phyloP scores from a whole-genome alignment of 2,888 invertebrate species.

The Tipula helvola region DNA sequence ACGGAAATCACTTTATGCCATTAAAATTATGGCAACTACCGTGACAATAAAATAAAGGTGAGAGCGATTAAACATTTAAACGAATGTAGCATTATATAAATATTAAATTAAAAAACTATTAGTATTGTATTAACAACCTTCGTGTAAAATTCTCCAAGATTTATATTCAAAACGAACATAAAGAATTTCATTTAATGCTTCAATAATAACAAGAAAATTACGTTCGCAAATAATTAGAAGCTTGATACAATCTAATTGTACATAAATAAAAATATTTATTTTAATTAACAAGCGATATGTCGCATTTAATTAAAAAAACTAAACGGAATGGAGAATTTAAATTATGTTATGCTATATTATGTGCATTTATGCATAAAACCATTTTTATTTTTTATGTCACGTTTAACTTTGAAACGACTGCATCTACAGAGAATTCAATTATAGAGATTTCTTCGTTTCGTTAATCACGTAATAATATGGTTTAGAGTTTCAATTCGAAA shows the following conservation, averaged over 20 bases:
- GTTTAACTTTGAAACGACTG: neutral
- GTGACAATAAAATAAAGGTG: no score
- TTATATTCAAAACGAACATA: neutral
- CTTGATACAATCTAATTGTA: neutral
- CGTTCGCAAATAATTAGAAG: neutral
- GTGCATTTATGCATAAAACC: neutral
- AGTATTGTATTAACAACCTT: neutral
- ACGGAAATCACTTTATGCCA: no score
- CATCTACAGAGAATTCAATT: neutral
- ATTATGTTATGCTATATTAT: neutral
- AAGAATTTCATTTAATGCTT: no score
- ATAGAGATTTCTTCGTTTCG: neutral
- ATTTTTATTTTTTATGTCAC: neutral
- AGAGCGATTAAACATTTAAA: neutral
- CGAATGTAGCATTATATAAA: neutral
- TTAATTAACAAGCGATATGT: neutral
- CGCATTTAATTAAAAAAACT: neutral
- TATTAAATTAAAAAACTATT: neutral
- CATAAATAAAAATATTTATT: neutral
- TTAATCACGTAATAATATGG: neutral
- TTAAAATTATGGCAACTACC: no score
- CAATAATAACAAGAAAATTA: neutral
- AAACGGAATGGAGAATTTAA: neutral
- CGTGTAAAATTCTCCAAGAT: neutral
- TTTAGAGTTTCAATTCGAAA: no score